Conservation (phyloP, 1,140 invertebrate genomes). For the Dolichoris vasculosae region DNA sequence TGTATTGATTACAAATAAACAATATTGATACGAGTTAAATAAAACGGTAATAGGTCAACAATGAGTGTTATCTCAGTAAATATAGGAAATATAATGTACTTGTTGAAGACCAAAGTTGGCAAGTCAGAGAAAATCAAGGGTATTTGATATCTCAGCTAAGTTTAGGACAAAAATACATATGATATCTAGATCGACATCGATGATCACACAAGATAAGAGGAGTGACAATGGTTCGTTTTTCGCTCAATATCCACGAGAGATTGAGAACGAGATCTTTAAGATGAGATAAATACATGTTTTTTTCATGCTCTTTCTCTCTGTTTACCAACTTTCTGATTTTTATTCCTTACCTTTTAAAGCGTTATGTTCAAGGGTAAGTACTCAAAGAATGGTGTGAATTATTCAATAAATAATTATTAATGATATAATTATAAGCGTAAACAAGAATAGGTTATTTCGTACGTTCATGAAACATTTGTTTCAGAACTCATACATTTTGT, state of each 20-base stretch:
- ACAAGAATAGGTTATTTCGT: too few species aligned
- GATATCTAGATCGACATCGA: conserved; percentile 53
- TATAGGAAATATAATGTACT: not conserved
- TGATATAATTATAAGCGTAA: too few species aligned
- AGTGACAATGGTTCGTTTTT: not conserved
- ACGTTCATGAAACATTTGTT: too few species aligned
- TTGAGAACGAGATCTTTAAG: conserved; percentile 18
- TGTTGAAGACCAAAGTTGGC: not conserved
- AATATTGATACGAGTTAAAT: too few species aligned
- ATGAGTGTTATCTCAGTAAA: not conserved
- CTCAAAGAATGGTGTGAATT: too few species aligned
- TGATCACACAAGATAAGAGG: conserved; percentile 50
- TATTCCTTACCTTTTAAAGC: not conserved
- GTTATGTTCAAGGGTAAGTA: too few species aligned
- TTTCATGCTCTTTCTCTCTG: not conserved
- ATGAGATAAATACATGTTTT: not conserved
- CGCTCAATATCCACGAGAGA: conserved; percentile 36
- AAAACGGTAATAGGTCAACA: not conserved
- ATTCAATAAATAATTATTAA: too few species aligned
- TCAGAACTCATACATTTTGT: too few species aligned
- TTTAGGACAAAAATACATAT: conserved; percentile 55
- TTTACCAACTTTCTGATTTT: not conserved
- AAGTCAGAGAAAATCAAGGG: not conserved
- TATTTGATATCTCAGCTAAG: not conserved
- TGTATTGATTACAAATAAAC: too few species aligned